A percentile compares a stretch with the other conserved stretches of the same genome.
These are phyloP conservation scores for Drosophila busckii DNA, from an alignment of 1,140 invertebrate species.

Conservation along the genomic window DNA sequence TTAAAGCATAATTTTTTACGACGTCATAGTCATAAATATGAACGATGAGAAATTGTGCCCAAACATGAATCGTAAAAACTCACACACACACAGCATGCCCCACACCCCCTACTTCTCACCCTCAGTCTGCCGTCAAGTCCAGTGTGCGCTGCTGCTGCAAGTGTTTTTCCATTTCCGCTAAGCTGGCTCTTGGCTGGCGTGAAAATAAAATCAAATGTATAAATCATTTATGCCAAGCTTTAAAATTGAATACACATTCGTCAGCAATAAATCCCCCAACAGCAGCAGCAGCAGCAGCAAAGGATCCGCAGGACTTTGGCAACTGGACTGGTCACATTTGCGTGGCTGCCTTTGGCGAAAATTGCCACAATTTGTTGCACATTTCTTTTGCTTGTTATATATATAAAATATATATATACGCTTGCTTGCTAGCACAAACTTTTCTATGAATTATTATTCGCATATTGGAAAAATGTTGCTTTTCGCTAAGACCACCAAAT, in stretches of 20 bases:
- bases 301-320: conserved; percentile 9
- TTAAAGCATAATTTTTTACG: conserved; percentile 77
- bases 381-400: too few species aligned
- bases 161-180: conserved; percentile 51
- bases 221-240: conserved; percentile 64
- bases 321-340: conserved; percentile 56
- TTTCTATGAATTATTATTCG: conserved; percentile 65
- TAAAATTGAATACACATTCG: conserved; percentile 76
- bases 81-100: too few species aligned
- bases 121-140: too few species aligned
- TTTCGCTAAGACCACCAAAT: conserved; percentile 23
- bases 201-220: conserved; percentile 75
- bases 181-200: conserved; percentile 33
- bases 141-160: conserved; percentile 21
- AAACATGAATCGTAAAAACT: conserved; percentile 12
- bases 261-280: conserved; percentile 65
- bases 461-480: conserved; percentile 23
- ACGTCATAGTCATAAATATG: conserved; percentile 73
- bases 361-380: conserved; percentile 73
- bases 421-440: conserved; percentile 22
- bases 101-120: too few species aligned
- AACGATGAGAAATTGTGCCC: conserved; percentile 62
- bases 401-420: too few species aligned
- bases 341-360: conserved; percentile 55
- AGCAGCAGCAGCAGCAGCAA: conserved; percentile 10